phyloP scores from a whole-genome alignment of 2,888 invertebrate genomes.

The Prosopocoilus inquinatus region DNA sequence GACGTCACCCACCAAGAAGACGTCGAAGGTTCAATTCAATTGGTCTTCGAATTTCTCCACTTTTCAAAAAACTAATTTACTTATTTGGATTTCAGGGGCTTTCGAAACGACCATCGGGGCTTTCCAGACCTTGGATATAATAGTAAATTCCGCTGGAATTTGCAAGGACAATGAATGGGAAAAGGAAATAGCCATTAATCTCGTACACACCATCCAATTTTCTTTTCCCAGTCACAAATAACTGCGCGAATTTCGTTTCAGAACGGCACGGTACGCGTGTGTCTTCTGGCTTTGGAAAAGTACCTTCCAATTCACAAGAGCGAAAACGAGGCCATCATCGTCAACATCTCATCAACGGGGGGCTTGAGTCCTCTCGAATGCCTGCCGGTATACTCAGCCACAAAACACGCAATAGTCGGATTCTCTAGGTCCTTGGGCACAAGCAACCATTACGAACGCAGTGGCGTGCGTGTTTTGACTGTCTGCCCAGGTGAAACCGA shows the following conservation, averaged over 20 bases:
- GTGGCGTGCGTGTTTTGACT: constrained; percentile 46
- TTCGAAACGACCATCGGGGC: constrained; percentile 10
- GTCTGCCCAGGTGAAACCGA: constrained; percentile 49
- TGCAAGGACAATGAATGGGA: constrained; percentile 23
- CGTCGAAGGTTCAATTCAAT: constrained; percentile 25
- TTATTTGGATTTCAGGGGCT: constrained; percentile 6
- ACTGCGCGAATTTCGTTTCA: constrained; percentile 23
- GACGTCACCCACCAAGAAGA: constrained; percentile 57
- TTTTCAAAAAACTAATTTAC: not conserved
- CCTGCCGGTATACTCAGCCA: constrained; percentile 46
- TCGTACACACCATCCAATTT: constrained; percentile 13
- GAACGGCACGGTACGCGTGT: constrained; percentile 49
- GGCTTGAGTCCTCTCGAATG: constrained; percentile 40
- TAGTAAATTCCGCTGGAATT: constrained; percentile 29
- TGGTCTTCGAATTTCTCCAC: not conserved
- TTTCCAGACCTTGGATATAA: constrained; percentile 21
- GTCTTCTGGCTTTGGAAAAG: constrained; percentile 47
- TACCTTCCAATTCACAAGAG: constrained; percentile 51
- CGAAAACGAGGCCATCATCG: constrained; percentile 51
- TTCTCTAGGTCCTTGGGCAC: constrained; percentile 37
- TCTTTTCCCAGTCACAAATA: not conserved
- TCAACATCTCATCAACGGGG: constrained; percentile 52
- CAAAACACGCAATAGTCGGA: constrained; percentile 46
- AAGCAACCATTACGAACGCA: constrained; percentile 39
- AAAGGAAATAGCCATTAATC: constrained; percentile 24